These are phyloP conservation scores for Gila robusta DNA, from an alignment of 2,797 vertebrate genomes.

Conservation along the genomic window DNA sequence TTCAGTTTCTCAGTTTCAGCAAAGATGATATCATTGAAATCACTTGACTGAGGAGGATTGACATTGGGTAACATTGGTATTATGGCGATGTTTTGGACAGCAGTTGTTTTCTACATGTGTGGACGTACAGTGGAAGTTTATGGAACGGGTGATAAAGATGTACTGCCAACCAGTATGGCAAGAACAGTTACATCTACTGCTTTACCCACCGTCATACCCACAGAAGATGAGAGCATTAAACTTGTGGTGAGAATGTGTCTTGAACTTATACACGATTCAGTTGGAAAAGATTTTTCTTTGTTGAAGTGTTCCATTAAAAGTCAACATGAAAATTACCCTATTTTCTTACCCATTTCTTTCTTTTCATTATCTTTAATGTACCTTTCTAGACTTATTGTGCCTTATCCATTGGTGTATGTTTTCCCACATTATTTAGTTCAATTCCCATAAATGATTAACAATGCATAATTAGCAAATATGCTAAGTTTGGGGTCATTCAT, in stretches of 20 bases:
- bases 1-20: neutral
- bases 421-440: neutral
- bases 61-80: constrained; percentile 50
- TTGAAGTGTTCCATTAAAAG: neutral
- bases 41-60: neutral
- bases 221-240: constrained; percentile 71
- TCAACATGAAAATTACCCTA: neutral
- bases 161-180: constrained; percentile 35
- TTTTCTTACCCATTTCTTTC: neutral
- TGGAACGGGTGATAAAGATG: constrained; percentile 1
- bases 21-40: constrained; percentile 3
- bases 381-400: neutral
- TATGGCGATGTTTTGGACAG: constrained; percentile 63
- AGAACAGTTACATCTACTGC: neutral
- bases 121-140: constrained; percentile 40
- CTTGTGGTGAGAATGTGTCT: constrained; percentile 72
- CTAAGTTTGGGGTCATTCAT: neutral
- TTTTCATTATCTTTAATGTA: neutral
- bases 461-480: neutral
- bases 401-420: neutral
- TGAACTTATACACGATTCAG: neutral
- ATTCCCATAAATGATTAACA: neutral
- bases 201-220: constrained; percentile 61
- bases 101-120: constrained; percentile 66
- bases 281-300: neutral